A percentile compares a stretch with the other conserved stretches of the same genome.
Evolutionary conservation across 2,797 vertebrate genomes (phyloP).

Genomic region (Enteromius unitaeniatus): DNA sequence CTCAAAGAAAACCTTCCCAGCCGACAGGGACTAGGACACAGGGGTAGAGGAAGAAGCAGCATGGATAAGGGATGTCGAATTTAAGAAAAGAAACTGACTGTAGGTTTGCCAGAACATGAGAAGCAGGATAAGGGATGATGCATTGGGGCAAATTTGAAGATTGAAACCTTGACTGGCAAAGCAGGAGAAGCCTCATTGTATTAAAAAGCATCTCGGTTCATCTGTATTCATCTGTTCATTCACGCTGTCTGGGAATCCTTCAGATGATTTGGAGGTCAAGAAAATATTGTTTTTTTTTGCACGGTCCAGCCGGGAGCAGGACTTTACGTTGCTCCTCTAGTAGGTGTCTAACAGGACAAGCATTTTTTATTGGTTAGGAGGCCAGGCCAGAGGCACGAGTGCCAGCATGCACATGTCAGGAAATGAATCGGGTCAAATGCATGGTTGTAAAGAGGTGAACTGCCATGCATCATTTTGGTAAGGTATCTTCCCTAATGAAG

Average conservation of each 20-base stretch:
- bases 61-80: not conserved
- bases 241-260: not conserved
- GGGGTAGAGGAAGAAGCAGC: not conserved
- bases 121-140: constrained; percentile 2
- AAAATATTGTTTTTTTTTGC: not conserved
- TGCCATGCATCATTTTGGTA: not conserved
- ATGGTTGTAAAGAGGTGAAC: not conserved
- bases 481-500: not conserved
- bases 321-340: not conserved
- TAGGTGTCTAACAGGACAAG: not conserved
- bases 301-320: not conserved
- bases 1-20: not conserved
- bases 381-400: not conserved
- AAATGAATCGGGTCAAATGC: not conserved
- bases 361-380: not conserved
- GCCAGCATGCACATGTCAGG: not conserved
- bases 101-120: not conserved
- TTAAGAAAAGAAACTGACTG: not conserved
- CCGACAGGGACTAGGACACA: not conserved
- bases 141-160: not conserved
- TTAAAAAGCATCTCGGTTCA: not conserved
- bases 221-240: not conserved
- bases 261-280: constrained; percentile 6
- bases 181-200: constrained; percentile 42
- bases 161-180: not conserved